These are phyloP conservation scores for Rana temporaria DNA, from an alignment of 2,113 vertebrate species.

Conservation along the genomic window DNA sequence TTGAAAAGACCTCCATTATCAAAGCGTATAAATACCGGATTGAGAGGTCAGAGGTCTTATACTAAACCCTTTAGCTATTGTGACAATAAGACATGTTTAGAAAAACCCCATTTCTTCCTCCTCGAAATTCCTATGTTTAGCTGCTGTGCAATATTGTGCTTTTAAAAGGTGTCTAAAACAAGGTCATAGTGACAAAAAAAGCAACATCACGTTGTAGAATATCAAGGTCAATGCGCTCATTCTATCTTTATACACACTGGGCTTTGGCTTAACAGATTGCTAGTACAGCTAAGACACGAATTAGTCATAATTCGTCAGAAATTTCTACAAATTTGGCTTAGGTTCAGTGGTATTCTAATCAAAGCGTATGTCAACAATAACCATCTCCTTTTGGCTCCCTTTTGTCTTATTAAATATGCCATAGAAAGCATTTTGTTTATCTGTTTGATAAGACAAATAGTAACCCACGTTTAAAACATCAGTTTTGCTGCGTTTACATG, in stretches of 20 bases:
- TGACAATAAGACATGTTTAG: constrained; percentile 27
- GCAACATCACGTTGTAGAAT: background rate
- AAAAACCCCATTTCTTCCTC: constrained; percentile 27
- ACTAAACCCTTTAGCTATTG: constrained; percentile 42
- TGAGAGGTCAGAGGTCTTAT: constrained; percentile 33
- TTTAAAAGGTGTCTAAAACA: constrained; percentile 12
- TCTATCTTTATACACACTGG: background rate
- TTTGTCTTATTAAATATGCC: too few species aligned
- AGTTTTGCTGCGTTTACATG: too few species aligned
- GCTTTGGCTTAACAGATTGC: background rate
- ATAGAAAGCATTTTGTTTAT: too few species aligned
- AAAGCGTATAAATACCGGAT: constrained; percentile 37
- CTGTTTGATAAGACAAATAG: too few species aligned
- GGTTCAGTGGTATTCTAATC: too few species aligned
- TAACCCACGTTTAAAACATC: too few species aligned
- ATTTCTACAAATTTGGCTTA: too few species aligned
- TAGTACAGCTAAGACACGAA: too few species aligned
- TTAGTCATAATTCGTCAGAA: too few species aligned
- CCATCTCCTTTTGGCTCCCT: too few species aligned
- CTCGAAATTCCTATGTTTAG: background rate
- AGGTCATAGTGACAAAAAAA: background rate
- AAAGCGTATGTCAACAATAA: too few species aligned
- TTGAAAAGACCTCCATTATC: constrained; percentile 46
- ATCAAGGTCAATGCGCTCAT: background rate
- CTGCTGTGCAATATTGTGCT: background rate